These are phyloP conservation scores for Amazona vittata DNA, from an alignment of 2,113 vertebrate genomes.

Conservation along the genomic window DNA sequence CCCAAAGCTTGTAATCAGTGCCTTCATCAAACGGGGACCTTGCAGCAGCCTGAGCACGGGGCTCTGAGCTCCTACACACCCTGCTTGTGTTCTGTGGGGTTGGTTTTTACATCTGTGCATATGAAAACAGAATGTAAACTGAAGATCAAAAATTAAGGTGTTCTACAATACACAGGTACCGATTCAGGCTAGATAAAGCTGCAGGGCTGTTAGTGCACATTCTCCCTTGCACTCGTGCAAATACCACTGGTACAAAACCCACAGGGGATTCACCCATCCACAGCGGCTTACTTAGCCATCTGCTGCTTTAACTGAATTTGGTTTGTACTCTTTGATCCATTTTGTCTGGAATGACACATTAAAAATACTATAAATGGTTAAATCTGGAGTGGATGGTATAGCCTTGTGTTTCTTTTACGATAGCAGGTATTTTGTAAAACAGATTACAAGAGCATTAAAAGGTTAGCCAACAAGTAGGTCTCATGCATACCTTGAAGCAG, in stretches of 20 bases:
- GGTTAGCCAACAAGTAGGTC: not conserved
- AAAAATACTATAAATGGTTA: not conserved
- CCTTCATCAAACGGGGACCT: not conserved
- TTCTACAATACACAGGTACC: not conserved
- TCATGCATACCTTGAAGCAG: not conserved
- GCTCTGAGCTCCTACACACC: not conserved
- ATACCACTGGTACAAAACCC: not conserved
- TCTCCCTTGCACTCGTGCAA: not conserved
- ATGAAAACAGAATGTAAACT: not conserved
- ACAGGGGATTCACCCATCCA: not conserved
- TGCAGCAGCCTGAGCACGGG: fast-evolving
- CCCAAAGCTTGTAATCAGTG: not conserved
- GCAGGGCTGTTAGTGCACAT: not conserved
- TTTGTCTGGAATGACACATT: not conserved
- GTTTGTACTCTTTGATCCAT: not conserved
- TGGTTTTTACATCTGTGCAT: not conserved
- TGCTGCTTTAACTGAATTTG: not conserved
- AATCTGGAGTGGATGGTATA: not conserved
- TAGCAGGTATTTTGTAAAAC: not conserved
- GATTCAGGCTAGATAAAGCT: not conserved
- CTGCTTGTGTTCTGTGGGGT: fast-evolving
- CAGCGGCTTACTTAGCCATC: not conserved
- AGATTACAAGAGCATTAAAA: not conserved
- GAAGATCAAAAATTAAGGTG: not conserved
- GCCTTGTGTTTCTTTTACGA: not conserved